These are phyloP conservation scores for Platorchestia sp. DNA, from an alignment of 1,140 invertebrate genomes.

Conservation along the genomic window DNA sequence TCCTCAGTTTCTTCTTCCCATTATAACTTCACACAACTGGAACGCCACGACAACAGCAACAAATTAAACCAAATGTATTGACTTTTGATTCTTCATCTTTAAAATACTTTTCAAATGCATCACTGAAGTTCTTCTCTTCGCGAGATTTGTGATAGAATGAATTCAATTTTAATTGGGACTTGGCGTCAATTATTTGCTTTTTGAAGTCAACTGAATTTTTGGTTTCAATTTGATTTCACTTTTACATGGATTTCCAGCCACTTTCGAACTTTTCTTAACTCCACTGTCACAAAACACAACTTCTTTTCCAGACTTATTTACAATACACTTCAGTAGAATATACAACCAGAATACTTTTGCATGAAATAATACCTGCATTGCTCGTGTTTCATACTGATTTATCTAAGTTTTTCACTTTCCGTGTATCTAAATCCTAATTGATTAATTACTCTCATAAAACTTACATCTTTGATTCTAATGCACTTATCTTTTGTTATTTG, in stretches of 20 bases:
- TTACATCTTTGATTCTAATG: too few species aligned
- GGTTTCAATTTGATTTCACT: too few species aligned
- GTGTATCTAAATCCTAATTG: too few species aligned
- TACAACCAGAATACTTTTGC: background rate
- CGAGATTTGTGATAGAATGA: background rate
- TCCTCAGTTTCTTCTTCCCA: background rate
- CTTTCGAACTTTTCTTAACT: background rate
- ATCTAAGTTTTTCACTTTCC: too few species aligned
- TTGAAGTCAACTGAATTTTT: too few species aligned
- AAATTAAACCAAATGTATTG: background rate
- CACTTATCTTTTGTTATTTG: too few species aligned
- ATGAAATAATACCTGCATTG: background rate
- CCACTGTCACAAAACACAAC: background rate
- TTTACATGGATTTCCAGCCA: too few species aligned
- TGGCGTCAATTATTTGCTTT: too few species aligned
- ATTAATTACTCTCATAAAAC: too few species aligned
- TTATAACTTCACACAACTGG: background rate
- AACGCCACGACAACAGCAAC: background rate
- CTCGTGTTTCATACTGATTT: too few species aligned
- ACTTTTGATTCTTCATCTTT: background rate
- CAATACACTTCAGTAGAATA: background rate
- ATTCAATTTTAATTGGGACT: background rate
- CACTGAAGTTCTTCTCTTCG: background rate
- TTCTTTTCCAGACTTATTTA: background rate
- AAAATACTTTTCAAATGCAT: background rate